A percentile compares a stretch with the other conserved stretches of the same genome.
phyloP scores from a whole-genome alignment of 2,888 invertebrate species.

The Apotomis betuletana region DNA sequence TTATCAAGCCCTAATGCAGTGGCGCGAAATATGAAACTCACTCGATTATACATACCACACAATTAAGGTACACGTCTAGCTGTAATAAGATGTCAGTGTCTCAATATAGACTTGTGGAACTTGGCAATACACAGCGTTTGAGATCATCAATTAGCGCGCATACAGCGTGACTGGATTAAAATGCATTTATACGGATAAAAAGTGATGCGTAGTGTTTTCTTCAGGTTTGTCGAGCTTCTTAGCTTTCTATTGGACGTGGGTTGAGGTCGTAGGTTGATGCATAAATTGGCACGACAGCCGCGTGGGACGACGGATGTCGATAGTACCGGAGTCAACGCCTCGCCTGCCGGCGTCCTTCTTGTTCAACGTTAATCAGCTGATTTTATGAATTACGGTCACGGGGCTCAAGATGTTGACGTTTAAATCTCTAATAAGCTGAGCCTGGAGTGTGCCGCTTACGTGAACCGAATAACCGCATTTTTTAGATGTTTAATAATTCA shows the following conservation, averaged over 20 bases:
- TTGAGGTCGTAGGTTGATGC: constrained; percentile 63
- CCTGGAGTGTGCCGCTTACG: neutral
- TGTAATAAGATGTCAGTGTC: constrained; percentile 43
- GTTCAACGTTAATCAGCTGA: constrained; percentile 48
- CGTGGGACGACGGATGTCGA: constrained; percentile 75
- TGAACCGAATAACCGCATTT: neutral
- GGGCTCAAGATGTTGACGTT: constrained; percentile 30
- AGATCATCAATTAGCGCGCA: constrained; percentile 54
- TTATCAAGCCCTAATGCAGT: constrained; percentile 26
- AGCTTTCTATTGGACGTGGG: constrained; percentile 59
- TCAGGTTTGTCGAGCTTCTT: constrained; percentile 16
- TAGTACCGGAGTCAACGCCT: constrained; percentile 70
- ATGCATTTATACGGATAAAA: constrained; percentile 9
- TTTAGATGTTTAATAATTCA: too few relatives aligned
- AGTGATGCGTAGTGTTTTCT: constrained; percentile 10
- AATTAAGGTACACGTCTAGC: constrained; percentile 17
- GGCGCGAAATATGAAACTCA: constrained; percentile 31
- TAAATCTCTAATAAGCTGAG: constrained; percentile 24
- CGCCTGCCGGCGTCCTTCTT: constrained; percentile 52
- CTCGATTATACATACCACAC: constrained; percentile 12
- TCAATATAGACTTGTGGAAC: constrained; percentile 61
- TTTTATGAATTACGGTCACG: constrained; percentile 38
- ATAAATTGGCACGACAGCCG: constrained; percentile 69
- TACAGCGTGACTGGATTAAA: constrained; percentile 43
- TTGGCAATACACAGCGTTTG: constrained; percentile 60